These are phyloP conservation scores for Sebastes iracundus DNA, from an alignment of 2,797 vertebrate species.

Conservation along the genomic window DNA sequence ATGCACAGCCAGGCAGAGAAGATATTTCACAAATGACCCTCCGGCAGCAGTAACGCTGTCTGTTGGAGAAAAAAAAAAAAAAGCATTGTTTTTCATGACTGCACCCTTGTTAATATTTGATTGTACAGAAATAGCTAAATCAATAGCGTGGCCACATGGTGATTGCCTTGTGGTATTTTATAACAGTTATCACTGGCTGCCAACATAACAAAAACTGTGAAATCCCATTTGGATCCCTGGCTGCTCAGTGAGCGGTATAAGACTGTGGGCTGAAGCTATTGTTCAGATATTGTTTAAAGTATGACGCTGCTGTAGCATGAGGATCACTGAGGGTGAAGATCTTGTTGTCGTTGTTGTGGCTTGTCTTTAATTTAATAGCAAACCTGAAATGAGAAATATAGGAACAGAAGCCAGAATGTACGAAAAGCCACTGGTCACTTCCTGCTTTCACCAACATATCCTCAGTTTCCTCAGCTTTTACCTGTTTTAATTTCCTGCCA, in stretches of 20 bases:
- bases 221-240: slow-evolving; percentile 35
- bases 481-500: slow-evolving; percentile 68
- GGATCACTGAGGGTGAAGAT: neutral
- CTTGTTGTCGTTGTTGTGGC: neutral
- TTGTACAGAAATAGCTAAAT: slow-evolving; percentile 50
- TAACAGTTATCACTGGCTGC: slow-evolving; percentile 39
- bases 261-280: slow-evolving; percentile 13
- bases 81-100: slow-evolving; percentile 16
- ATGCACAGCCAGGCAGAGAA: neutral
- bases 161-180: slow-evolving; percentile 36
- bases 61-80: neutral
- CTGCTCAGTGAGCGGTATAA: neutral
- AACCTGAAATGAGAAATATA: slow-evolving; percentile 23
- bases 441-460: neutral
- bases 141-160: slow-evolving; percentile 30
- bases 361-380: slow-evolving; percentile 8
- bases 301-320: neutral
- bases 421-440: neutral
- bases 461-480: slow-evolving; percentile 24
- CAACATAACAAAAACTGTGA: slow-evolving; percentile 43
- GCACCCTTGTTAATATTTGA: slow-evolving; percentile 33
- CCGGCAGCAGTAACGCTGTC: neutral
- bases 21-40: neutral
- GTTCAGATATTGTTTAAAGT: slow-evolving; percentile 29
- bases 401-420: neutral